Conservation (phyloP, 1,140 invertebrate species). For the Aricia agestis region DNA sequence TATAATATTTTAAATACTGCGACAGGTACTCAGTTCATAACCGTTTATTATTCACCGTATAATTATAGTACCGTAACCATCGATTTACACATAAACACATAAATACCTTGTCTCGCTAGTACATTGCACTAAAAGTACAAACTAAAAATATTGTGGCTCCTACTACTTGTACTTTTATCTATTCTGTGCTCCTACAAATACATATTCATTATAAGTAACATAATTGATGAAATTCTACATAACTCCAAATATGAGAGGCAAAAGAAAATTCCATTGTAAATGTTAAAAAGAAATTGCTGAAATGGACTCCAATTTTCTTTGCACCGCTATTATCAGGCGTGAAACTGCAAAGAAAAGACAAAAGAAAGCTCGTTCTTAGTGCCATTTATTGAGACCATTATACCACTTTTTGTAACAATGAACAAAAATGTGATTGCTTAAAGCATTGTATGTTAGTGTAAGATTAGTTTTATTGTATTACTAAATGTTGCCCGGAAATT, state of each 20-base stretch:
- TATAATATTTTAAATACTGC: too few relatives aligned
- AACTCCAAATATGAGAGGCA: neutral
- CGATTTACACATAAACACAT: too few relatives aligned
- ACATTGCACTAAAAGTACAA: too few relatives aligned
- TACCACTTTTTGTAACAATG: neutral
- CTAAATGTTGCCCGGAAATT: too few relatives aligned
- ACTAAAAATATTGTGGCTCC: too few relatives aligned
- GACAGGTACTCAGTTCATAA: too few relatives aligned
- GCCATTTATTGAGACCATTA: conserved; percentile 3
- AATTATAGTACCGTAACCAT: too few relatives aligned
- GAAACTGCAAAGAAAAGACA: neutral
- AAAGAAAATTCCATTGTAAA: neutral
- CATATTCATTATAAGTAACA: too few relatives aligned
- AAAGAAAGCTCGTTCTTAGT: neutral
- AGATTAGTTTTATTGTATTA: neutral
- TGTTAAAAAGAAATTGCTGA: conserved; percentile 1
- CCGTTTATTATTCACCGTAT: too few relatives aligned
- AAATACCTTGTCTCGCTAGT: too few relatives aligned
- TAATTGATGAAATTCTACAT: neutral
- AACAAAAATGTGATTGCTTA: neutral
- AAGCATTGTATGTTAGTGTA: neutral
- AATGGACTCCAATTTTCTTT: neutral
- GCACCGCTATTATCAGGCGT: neutral
- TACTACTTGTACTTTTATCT: too few relatives aligned
- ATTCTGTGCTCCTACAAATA: too few relatives aligned